Percentiles rank a stretch among this genome's conserved stretches.
phyloP scores from a whole-genome alignment of 2,888 invertebrate genomes.

The Periphyllus acericola region DNA sequence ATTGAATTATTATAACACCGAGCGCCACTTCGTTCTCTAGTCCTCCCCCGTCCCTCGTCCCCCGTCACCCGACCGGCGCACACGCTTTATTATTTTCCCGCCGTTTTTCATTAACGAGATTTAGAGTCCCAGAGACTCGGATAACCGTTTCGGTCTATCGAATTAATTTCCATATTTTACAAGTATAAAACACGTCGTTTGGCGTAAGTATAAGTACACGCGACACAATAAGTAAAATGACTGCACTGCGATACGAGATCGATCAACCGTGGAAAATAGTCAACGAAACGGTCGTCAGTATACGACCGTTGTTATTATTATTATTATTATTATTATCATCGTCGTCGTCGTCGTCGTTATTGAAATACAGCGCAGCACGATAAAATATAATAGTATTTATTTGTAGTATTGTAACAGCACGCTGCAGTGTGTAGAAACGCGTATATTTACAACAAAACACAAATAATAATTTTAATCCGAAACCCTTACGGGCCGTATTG shows the following conservation, averaged over 20 bases:
- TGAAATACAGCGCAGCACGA: background rate
- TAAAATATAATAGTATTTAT: too few species aligned
- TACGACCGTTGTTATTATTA: background rate
- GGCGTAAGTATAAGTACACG: background rate
- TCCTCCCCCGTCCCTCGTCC: background rate
- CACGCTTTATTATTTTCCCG: too few species aligned
- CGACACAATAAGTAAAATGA: background rate
- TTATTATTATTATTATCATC: background rate
- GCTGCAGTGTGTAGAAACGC: too few species aligned
- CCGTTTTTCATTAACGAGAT: background rate
- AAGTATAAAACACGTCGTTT: background rate
- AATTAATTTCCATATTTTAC: background rate
- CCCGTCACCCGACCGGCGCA: background rate
- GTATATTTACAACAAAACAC: too few species aligned
- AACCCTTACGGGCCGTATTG: too few species aligned
- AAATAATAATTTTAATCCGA: too few species aligned
- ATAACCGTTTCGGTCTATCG: background rate
- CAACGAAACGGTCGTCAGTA: background rate
- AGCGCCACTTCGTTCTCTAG: too few species aligned
- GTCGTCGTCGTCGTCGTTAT: background rate
- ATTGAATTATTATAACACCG: background rate
- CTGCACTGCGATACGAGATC: background rate
- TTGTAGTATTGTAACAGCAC: too few species aligned
- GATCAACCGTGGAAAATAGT: background rate
- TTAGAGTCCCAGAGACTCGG: background rate